Conservation (phyloP, 2,113 vertebrate species). For the Rhinopomastus cyanomelas region DNA sequence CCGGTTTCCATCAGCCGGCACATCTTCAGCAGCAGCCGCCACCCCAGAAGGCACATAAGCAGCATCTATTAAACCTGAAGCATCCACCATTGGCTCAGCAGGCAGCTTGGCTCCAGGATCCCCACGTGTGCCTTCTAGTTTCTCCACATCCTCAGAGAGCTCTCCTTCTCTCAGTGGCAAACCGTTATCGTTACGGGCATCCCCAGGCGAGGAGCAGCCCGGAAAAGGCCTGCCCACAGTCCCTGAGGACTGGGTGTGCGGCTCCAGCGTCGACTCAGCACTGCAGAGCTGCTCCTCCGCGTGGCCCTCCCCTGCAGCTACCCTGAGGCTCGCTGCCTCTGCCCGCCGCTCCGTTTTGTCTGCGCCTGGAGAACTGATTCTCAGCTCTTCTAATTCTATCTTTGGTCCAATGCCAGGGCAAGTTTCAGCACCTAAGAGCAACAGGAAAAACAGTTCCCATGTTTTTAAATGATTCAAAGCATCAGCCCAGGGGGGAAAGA, state of each 20-base stretch:
- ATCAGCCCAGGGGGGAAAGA: not conserved
- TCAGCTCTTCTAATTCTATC: slow-evolving; percentile 42
- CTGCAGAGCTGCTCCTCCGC: slow-evolving; percentile 69
- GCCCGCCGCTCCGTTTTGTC: not conserved
- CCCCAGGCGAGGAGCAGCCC: slow-evolving; percentile 46
- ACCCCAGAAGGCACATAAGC: slow-evolving; percentile 34
- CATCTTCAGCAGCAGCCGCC: slow-evolving; percentile 32
- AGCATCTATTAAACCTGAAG: slow-evolving; percentile 31
- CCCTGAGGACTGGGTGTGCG: slow-evolving; percentile 67
- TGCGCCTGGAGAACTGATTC: not conserved
- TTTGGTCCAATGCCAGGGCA: slow-evolving; percentile 48
- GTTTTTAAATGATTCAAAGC: slow-evolving; percentile 61
- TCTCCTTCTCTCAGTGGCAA: slow-evolving; percentile 55
- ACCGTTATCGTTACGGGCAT: slow-evolving; percentile 36
- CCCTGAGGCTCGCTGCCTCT: not conserved
- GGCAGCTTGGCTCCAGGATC: slow-evolving; percentile 13
- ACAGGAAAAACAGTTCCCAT: slow-evolving; percentile 60
- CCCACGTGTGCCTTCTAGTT: slow-evolving; percentile 29
- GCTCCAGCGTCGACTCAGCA: slow-evolving; percentile 23
- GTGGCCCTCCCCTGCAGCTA: slow-evolving; percentile 55
- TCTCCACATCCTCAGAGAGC: slow-evolving; percentile 44
- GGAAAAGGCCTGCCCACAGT: slow-evolving; percentile 45
- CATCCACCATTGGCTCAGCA: slow-evolving; percentile 52
- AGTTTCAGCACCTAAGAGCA: slow-evolving; percentile 69
- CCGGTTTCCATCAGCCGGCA: slow-evolving; percentile 47